Evolutionary conservation across 2,888 invertebrate genomes (phyloP), one percentile per base, ranked within the genome.

Genomic region (Steinernema scapterisci): DNA sequence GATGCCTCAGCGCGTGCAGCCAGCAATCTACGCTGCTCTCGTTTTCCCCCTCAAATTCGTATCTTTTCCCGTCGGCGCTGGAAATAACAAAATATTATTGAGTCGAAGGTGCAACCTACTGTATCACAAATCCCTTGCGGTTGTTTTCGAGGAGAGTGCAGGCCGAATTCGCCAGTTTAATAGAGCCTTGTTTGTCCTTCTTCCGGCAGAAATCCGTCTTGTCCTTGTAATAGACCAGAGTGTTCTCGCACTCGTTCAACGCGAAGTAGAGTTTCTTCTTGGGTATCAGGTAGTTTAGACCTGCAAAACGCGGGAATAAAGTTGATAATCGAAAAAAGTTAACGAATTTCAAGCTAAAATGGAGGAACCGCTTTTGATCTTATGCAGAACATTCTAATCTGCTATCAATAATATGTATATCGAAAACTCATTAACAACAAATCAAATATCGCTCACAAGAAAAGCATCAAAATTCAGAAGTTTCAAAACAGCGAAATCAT

Each of bases 1-100:
- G 77, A 76, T 85, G 89, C 86, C 90, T 89, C 75, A 90, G 82
- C 1, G 89, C 89, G 43, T 89, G 83, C 27, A 90, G 82, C 90
- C 90, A 90, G 70, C 89, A 88, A 88, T 89, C 89, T 85, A 89
- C 89, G 25, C 89, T 89, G 74, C 89, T 89, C 78, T 89, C 89
- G 80, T 90, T 90, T 56, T 90, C 90, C 6, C 90, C 90, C 25
- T 87, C 87, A 31, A 88, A 79, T 73, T 88, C 86, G 78, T 87
- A 83, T 70, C 84, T 83, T 73, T 85, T 86, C 38, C 81, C 81
- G 25, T 77, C 79, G 43, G 79, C 78, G 77, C 84, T 86, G 76
- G 75, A 86, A 79, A 63, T 38, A 46, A 11, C 63, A 38, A n/a
- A 23, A 48, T 63, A 16, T 43, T 21, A 73, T 27, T 70, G 52